These are phyloP conservation scores for Cisticola juncidis DNA, from an alignment of 2,113 vertebrate genomes.

Conservation along the genomic window DNA sequence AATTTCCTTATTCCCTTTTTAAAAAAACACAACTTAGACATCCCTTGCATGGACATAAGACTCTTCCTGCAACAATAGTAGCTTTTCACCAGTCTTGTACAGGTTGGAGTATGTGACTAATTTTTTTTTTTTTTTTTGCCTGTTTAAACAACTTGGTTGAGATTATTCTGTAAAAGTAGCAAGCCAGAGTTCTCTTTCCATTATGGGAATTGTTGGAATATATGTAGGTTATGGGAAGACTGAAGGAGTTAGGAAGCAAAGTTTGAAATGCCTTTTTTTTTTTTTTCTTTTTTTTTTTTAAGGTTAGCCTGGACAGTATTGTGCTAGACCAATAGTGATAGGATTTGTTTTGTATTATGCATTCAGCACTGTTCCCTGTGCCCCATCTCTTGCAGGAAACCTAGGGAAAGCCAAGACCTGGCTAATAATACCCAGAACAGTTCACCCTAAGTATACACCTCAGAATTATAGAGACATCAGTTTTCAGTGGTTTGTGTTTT, in stretches of 20 bases:
- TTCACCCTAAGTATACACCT: neutral
- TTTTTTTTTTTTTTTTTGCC: neutral
- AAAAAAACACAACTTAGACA: neutral
- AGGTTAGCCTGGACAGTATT: neutral
- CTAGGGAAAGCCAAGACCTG: neutral
- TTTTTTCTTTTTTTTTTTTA: neutral
- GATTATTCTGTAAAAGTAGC: neutral
- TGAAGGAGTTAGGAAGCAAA: neutral
- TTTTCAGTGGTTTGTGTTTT: neutral
- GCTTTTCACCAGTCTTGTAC: neutral
- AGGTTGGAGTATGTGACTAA: neutral
- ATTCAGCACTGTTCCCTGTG: neutral
- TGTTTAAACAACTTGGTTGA: neutral
- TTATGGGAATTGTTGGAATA: neutral
- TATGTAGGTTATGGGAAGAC: neutral
- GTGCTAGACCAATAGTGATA: rapidly evolving
- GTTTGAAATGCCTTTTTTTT: neutral
- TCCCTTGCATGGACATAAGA: neutral
- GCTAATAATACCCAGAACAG: neutral
- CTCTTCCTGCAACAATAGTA: neutral
- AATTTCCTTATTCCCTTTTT: neutral
- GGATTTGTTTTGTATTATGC: neutral
- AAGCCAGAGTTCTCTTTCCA: neutral
- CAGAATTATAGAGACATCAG: rapidly evolving
- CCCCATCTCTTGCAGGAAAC: neutral